Base-by-base conservation (phyloP, 2,888 invertebrate genomes). In the Ischnus inquisitorius region DNA sequence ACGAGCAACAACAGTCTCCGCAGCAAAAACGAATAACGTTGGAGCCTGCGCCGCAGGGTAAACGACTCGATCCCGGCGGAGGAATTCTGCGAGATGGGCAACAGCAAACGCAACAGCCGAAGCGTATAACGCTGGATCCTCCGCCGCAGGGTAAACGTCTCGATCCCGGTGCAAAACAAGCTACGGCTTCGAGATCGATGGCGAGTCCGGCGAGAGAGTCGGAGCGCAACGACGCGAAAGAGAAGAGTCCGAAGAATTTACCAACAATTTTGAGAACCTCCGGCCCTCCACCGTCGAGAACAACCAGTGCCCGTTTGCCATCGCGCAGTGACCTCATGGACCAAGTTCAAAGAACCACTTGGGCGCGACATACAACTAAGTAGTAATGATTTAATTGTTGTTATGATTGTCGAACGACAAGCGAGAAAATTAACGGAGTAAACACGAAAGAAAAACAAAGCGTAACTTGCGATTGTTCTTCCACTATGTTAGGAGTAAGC, bases 281-380 rank as follows among this genome's bases (percentile, higher is more conserved):
- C 34, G 90, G 92, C 80, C 90, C 91, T 68, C 90, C 89, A 6
- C 92, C 90, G n/a, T 92, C 90, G 83, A 91, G 98, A 87, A 96
- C 97, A 67, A 97, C 97, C 41, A 97, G 97, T 94, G 98, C 97
- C 90, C 97, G 97, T 93, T 96, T 97, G 83, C 97, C 97, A 4
- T 97, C 97, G 91, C 95, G 97, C 75, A 97, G 97, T 93, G 97
- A 97, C 92, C 95, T 97, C 92, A 97, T 97, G 97, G 96, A 96
- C 28, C 97, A 97, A 89, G 96, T 98, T 88, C 96, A 96, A 90
- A 95, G 97, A 87, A 96, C 97, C 6, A 96, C 96, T 85, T 98
- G 97, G 97, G 97, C 97, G 22, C 95, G 98, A 88, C 98, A 98
- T 92, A 98, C 98, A 39, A 98, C 97, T 43, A 98, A 97, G 94